Evolutionary conservation across 37 sponge, comb jelly and placozoan genomes (phyloP).

Genomic region (Ianthella basta): DNA sequence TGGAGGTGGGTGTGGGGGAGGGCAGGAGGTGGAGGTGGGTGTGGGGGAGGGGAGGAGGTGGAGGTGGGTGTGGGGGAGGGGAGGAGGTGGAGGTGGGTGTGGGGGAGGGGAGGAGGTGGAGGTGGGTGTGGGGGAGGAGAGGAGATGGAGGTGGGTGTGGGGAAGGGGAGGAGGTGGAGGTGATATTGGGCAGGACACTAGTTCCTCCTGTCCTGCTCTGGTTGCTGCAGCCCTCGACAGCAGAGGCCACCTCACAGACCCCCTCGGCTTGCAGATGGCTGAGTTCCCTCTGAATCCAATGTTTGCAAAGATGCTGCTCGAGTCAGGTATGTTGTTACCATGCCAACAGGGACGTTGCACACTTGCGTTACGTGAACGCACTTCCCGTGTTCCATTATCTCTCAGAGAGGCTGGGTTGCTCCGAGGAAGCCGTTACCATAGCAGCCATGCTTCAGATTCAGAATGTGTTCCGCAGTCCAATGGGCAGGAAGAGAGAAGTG

Average conservation of each 20-base stretch:
- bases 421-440: constrained; percentile 86
- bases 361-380: not conserved
- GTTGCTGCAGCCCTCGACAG: constrained; percentile 76
- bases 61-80: constrained; percentile 49
- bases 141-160: not conserved
- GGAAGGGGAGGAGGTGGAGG: not conserved
- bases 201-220: too few relatives aligned
- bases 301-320: constrained; percentile 90
- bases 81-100: not conserved
- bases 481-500: constrained; percentile 65
- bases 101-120: too few relatives aligned
- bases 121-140: constrained; percentile 77
- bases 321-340: constrained; percentile 69
- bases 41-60: not conserved
- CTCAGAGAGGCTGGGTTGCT: constrained; percentile 83
- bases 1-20: constrained; percentile 86
- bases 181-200: too few relatives aligned
- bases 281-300: constrained; percentile 94
- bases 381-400: not conserved
- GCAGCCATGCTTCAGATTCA: constrained; percentile 92
- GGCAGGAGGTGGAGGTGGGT: not conserved
- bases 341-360: not conserved
- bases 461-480: constrained; percentile 74
- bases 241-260: constrained; percentile 64
- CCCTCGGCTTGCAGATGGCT: constrained; percentile 85